Percentiles rank a stretch among this genome's conserved stretches.
Conservation (phyloP, 2,797 vertebrate genomes). For the Petrocephalus sullivani region DNA sequence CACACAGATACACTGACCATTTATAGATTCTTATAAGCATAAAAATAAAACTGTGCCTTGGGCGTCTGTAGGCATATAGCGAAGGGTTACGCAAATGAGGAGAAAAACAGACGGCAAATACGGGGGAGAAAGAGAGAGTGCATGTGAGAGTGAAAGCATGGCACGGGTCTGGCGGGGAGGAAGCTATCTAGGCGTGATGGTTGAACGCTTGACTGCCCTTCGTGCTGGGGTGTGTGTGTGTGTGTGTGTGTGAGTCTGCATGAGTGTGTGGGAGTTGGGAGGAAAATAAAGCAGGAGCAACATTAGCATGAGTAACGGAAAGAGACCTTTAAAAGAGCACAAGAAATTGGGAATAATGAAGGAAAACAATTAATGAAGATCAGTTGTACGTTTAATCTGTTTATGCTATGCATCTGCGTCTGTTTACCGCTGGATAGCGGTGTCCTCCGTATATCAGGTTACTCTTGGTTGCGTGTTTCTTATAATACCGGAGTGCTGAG, state of each 20-base stretch:
- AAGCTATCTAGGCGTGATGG: conserved; percentile 20
- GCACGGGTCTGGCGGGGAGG: not conserved
- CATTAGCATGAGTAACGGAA: conserved; percentile 17
- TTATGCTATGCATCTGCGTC: not conserved
- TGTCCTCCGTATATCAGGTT: not conserved
- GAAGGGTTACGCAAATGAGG: not conserved
- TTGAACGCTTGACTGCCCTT: conserved; percentile 11
- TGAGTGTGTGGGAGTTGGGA: not conserved
- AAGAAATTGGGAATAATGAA: conserved; percentile 54
- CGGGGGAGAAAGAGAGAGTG: not conserved
- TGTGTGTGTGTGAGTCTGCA: not conserved
- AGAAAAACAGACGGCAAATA: not conserved
- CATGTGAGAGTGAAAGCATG: conserved; percentile 6
- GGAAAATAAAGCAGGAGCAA: not conserved
- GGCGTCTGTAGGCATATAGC: not conserved
- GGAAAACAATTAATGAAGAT: conserved; percentile 41
- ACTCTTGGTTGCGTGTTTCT: not conserved
- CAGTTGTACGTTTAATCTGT: conserved; percentile 42
- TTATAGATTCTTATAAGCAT: not conserved
- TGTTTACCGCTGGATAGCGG: not conserved
- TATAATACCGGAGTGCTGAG: not conserved
- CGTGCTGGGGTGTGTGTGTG: conserved; percentile 4
- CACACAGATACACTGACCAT: not conserved
- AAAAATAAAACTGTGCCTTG: not conserved
- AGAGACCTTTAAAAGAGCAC: conserved; percentile 30